phyloP scores from a whole-genome alignment of 2,113 vertebrate genomes.

The Cheilinus undulatus region DNA sequence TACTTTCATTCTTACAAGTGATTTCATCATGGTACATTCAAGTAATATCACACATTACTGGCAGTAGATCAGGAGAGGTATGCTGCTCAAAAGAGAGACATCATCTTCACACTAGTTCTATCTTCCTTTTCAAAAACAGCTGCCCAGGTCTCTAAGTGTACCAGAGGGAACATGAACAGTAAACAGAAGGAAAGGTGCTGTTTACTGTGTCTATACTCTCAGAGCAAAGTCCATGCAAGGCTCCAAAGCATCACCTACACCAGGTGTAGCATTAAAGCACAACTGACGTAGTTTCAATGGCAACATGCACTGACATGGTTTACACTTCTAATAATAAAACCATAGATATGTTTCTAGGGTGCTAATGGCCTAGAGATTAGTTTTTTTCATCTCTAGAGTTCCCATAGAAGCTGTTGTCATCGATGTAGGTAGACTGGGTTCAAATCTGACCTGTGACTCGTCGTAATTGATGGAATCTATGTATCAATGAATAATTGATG shows the following conservation, averaged over 20 bases:
- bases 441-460: too few species aligned
- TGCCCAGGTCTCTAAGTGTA: not conserved
- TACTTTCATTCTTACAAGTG: conserved; percentile 3
- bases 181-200: not conserved
- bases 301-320: too few species aligned
- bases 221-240: not conserved
- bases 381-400: too few species aligned
- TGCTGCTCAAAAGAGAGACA: too few species aligned
- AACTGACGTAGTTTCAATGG: not conserved
- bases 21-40: not conserved
- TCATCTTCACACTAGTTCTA: too few species aligned
- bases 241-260: not conserved
- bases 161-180: not conserved
- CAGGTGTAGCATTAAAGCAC: not conserved
- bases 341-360: too few species aligned
- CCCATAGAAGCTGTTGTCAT: too few species aligned
- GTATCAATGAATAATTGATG: too few species aligned
- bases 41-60: not conserved
- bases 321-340: too few species aligned
- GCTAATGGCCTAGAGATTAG: too few species aligned
- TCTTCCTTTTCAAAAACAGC: not conserved
- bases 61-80: not conserved
- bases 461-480: too few species aligned
- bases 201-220: not conserved
- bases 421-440: too few species aligned